Base-by-base conservation (phyloP, 2,113 vertebrate species). In the Heterotis niloticus region DNA sequence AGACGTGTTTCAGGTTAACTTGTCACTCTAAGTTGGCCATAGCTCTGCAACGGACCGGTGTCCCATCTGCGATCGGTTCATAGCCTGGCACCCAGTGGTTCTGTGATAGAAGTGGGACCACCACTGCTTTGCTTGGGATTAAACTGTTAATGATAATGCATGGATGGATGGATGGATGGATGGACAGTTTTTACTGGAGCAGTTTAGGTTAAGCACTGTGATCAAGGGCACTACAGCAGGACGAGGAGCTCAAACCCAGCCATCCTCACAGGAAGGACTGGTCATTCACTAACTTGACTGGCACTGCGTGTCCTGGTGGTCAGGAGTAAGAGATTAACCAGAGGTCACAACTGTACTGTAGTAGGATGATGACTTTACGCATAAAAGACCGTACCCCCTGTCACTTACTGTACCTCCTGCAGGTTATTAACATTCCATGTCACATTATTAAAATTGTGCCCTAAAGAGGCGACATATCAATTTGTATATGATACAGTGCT, bases 391-490 rank as follows among this genome's bases (percentile, higher is more conserved):
- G 3, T 4, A 44, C 34, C 7, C 34, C 7, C 34, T 44, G 34
- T 44, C 34, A 7, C 34, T 44, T 44, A 44, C 34, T 44, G 34
- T 7, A 44, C 34, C 20, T 66, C 51, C 26, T 57, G 24, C 23
- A 78, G 17, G 13, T 57, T 52, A 69, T 78, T 78, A 78, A 34
- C 18, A 59, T 52, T 54, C 67, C 68, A 78, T 57, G 76, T 28
- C 51, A 78, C 52, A 78, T 66, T 59, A 77, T 68, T 77, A 78
- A 74, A 74, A 74, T 57, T 74, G n/a, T 69, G 65, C 65, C 76
- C 66, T 56, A 67, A 17, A 69, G 76, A 59, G 51, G 14, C 17
- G 54, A 23, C 71, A 44, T 52, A 74, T 26, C 52, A n/a, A 29
- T 59, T 78, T 66, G 28, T 23, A 26, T 20, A 59, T 13, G 59